phyloP scores from a whole-genome alignment of 2,888 invertebrate species.

The Psylliodes chrysocephalus region DNA sequence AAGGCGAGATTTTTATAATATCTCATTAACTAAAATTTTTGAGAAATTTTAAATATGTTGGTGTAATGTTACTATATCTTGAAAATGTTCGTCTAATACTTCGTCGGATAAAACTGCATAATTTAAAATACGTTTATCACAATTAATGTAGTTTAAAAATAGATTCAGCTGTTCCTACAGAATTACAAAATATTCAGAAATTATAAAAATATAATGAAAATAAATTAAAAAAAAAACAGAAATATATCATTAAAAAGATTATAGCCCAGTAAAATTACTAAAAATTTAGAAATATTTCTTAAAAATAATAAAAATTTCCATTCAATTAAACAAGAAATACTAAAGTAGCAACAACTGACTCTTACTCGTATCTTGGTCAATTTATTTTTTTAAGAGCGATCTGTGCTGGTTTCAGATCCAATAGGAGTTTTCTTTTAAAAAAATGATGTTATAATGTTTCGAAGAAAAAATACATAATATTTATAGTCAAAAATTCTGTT shows the following conservation, averaged over 20 bases:
- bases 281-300: no score
- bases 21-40: no score
- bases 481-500: constrained; percentile 11
- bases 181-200: no score
- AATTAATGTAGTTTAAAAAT: neutral
- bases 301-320: no score
- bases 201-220: no score
- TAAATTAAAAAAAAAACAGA: no score
- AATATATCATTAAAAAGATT: no score
- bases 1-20: no score
- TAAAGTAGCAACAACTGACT: constrained; percentile 20
- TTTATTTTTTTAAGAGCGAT: constrained; percentile 30
- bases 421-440: constrained; percentile 23
- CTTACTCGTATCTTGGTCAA: constrained; percentile 15
- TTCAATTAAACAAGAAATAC: no score
- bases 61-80: no score
- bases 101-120: constrained; percentile 1
- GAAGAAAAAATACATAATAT: neutral
- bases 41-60: no score
- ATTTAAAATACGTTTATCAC: constrained; percentile 8
- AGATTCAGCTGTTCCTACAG: constrained; percentile 7
- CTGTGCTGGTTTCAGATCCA: constrained; percentile 55
- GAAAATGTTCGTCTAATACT: constrained; percentile 7
- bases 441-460: constrained; percentile 24
- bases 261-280: no score